Evolutionary conservation across 2,888 invertebrate species (phyloP).

Genomic region (Noctua fimbriata): DNA sequence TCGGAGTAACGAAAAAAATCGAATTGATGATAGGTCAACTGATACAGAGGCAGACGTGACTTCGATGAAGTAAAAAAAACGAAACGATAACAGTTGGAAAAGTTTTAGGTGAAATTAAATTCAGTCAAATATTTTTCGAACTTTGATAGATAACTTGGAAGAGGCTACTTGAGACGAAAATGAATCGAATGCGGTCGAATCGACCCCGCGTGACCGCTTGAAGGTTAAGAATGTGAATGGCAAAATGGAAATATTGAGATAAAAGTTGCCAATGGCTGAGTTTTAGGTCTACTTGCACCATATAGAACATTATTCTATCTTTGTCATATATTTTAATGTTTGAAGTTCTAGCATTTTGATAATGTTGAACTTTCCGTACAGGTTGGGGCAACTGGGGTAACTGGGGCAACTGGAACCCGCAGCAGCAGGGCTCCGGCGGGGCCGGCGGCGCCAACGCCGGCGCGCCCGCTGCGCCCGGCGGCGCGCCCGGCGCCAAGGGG

Average conservation of each 20-base stretch:
- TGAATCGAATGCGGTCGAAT: too few relatives aligned
- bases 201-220: too few relatives aligned
- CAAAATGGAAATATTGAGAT: not conserved
- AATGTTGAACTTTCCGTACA: conserved; percentile 1
- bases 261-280: not conserved
- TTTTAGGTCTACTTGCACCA: not conserved
- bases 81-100: too few relatives aligned
- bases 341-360: not conserved
- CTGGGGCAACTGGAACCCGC: conserved; percentile 82
- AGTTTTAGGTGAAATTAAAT: too few relatives aligned
- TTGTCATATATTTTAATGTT: not conserved
- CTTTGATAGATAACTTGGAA: too few relatives aligned
- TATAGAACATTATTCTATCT: not conserved
- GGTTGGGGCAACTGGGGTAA: conserved; percentile 83
- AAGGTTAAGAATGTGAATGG: not conserved
- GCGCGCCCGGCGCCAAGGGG: conserved; percentile 68
- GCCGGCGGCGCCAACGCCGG: not conserved
- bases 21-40: too few relatives aligned
- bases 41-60: too few relatives aligned
- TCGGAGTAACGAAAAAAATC: too few relatives aligned
- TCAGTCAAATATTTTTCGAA: too few relatives aligned
- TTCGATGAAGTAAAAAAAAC: too few relatives aligned
- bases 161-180: too few relatives aligned
- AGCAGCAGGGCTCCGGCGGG: conserved; percentile 64
- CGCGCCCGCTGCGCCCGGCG: conserved; percentile 29